A percentile compares a stretch with the other conserved stretches of the same genome.
These are phyloP conservation scores for Timema podura DNA, from an alignment of 2,888 invertebrate species.

Conservation along the genomic window DNA sequence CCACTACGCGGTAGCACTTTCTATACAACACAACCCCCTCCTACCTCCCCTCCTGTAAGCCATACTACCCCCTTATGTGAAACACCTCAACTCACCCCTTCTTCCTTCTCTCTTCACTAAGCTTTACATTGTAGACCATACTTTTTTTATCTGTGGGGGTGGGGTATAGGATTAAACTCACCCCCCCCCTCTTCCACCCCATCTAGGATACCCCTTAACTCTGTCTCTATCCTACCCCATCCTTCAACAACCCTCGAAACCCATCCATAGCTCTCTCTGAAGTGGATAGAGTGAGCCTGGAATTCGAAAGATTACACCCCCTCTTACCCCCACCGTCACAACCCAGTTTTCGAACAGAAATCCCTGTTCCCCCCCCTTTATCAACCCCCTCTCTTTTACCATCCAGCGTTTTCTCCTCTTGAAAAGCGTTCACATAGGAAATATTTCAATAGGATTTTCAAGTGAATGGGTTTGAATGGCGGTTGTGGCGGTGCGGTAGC, in stretches of 20 bases:
- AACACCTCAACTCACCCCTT: background rate
- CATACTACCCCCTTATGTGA: background rate
- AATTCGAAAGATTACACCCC: constrained; percentile 14
- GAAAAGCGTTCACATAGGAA: constrained; percentile 17
- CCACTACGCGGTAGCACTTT: constrained; percentile 12
- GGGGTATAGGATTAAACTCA: constrained; percentile 4
- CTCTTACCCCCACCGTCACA: background rate
- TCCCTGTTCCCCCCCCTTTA: constrained; percentile 1
- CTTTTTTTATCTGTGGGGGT: constrained; percentile 14
- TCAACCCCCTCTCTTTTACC: background rate
- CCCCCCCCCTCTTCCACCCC: background rate
- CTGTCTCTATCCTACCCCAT: background rate
- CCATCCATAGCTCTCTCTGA: background rate
- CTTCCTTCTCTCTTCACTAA: background rate
- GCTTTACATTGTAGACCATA: constrained; percentile 6
- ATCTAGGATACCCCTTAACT: background rate
- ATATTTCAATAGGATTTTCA: constrained; percentile 17
- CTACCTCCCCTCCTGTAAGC: background rate
- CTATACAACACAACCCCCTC: constrained; percentile 3
- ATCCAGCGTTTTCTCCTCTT: background rate
- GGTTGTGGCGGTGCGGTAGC: background rate
- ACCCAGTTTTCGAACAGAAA: background rate
- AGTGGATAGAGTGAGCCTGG: background rate
- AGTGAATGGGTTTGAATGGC: constrained; percentile 16
- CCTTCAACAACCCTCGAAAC: constrained; percentile 10